Evolutionary conservation across 2,797 vertebrate genomes (phyloP).

Genomic region (Cynopterus sphinx): DNA sequence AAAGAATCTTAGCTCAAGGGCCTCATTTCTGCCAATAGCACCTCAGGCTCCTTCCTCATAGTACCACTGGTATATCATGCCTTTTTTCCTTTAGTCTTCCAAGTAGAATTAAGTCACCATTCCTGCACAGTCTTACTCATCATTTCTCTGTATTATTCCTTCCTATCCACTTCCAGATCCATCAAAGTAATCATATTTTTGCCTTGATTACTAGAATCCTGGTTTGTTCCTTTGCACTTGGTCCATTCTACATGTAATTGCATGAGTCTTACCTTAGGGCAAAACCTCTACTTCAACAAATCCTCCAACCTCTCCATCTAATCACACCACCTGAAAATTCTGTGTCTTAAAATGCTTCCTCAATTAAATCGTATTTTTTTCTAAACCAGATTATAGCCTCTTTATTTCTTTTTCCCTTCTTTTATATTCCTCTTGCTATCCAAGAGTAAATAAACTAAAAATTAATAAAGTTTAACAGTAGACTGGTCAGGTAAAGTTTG

Average conservation of each 20-base stretch:
- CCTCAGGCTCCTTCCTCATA: not conserved
- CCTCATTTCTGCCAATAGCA: not conserved
- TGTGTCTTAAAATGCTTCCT: not conserved
- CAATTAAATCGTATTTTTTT: not conserved
- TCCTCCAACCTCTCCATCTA: not conserved
- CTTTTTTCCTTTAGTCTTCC: not conserved
- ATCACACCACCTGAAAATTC: not conserved
- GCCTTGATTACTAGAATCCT: not conserved
- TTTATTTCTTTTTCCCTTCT: slow-evolving; percentile 18
- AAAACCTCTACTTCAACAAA: not conserved
- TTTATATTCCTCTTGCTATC: not conserved
- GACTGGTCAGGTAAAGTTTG: not conserved
- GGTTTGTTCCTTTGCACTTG: not conserved
- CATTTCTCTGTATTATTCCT: not conserved
- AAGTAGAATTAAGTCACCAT: not conserved
- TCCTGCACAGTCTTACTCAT: not conserved
- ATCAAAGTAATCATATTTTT: not conserved
- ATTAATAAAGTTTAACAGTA: not conserved
- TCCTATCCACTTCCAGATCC: not conserved
- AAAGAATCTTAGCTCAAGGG: not conserved
- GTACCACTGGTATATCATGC: not conserved
- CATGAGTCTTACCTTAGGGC: not conserved
- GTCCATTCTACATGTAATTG: not conserved
- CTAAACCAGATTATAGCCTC: not conserved
- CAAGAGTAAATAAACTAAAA: not conserved